Percentiles rank a stretch among this genome's conserved stretches.
Evolutionary conservation across 2,888 invertebrate genomes (phyloP).

Genomic region (Allygus modestus): DNA sequence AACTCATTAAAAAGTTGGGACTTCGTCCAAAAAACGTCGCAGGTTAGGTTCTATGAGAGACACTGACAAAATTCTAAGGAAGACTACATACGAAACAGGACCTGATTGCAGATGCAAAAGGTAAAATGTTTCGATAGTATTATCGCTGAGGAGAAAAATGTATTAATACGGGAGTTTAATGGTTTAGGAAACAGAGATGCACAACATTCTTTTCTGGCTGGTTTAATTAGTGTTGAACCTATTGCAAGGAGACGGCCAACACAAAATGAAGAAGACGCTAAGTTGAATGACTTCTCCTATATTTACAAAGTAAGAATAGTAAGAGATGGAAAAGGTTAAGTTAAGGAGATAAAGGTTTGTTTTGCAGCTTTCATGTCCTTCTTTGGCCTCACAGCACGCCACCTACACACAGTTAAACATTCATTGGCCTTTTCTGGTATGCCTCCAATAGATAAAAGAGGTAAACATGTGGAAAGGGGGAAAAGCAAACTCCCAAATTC

Average conservation of each 20-base stretch:
- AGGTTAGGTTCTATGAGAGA: too few relatives aligned
- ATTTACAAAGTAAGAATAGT: conserved; percentile 54
- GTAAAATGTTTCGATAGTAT: conserved; percentile 52
- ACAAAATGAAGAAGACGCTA: conserved; percentile 39
- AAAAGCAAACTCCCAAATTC: conserved; percentile 1
- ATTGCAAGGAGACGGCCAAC: conserved; percentile 37
- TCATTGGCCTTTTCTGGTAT: conserved; percentile 31
- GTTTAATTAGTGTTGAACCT: conserved; percentile 35
- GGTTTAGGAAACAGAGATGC: conserved; percentile 47
- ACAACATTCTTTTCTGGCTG: conserved; percentile 49
- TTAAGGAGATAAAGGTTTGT: conserved; percentile 44
- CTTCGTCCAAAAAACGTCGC: too few relatives aligned
- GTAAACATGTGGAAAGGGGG: conserved; percentile 39
- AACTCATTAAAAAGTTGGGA: too few relatives aligned
- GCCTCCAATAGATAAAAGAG: conserved; percentile 49
- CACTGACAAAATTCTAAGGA: conserved; percentile 30
- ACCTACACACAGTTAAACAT: conserved; percentile 19
- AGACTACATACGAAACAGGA: conserved; percentile 39
- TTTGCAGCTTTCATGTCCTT: conserved; percentile 33
- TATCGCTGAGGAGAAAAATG: background rate
- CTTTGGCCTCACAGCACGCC: conserved; percentile 42
- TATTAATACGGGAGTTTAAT: conserved; percentile 35
- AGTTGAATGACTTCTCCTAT: conserved; percentile 52
- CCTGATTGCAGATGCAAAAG: conserved; percentile 43
- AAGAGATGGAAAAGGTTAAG: too few relatives aligned